phyloP scores from a whole-genome alignment of 2,797 vertebrate species.

The Tapera naevia region DNA sequence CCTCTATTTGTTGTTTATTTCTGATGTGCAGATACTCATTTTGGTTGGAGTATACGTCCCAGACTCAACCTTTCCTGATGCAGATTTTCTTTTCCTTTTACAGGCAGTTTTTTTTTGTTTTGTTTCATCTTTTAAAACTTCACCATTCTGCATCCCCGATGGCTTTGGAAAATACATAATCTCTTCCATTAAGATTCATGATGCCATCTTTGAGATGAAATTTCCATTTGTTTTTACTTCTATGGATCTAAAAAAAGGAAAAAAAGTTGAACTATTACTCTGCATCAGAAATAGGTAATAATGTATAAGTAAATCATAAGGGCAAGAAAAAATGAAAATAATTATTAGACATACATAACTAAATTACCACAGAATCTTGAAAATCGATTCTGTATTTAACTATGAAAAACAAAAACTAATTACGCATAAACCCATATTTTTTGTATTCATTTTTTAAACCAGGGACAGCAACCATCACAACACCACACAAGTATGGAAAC shows the following conservation, averaged over 20 bases:
- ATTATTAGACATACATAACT: background rate
- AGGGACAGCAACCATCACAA: background rate
- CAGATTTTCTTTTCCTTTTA: constrained; percentile 55
- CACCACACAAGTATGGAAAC: background rate
- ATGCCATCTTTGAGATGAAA: constrained; percentile 99
- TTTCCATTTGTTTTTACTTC: constrained; percentile 99
- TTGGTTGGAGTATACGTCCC: constrained; percentile 74
- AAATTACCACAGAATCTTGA: background rate
- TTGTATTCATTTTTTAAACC: background rate
- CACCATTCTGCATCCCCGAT: constrained; percentile 99
- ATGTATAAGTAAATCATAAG: background rate
- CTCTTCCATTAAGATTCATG: constrained; percentile 99
- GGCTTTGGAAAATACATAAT: constrained; percentile 99
- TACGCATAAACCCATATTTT: background rate
- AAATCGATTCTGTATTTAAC: background rate
- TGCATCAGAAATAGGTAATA: background rate
- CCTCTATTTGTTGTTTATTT: constrained; percentile 72
- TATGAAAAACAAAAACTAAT: background rate
- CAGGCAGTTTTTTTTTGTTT: constrained; percentile 52
- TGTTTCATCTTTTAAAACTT: constrained; percentile 78
- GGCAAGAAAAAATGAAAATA: background rate
- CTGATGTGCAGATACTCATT: constrained; percentile 78
- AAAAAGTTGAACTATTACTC: background rate
- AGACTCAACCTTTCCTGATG: constrained; percentile 74
- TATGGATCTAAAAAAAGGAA: constrained; percentile 88